These are phyloP conservation scores for Oscheius sp. DNA, from an alignment of 2,888 invertebrate genomes.

Conservation along the genomic window DNA sequence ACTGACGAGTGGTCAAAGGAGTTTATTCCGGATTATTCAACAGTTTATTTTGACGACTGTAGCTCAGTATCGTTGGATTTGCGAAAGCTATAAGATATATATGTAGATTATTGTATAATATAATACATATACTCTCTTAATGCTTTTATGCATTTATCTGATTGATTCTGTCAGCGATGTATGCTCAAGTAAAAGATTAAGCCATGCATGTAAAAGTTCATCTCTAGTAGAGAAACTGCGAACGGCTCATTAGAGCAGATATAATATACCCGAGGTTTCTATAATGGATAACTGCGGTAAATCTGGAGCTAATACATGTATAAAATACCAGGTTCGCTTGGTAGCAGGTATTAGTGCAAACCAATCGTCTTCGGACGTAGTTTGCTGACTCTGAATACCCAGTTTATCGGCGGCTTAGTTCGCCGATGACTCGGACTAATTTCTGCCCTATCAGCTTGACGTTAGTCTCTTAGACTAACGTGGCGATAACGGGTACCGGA, in stretches of 20 bases:
- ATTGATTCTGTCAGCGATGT: conserved; percentile 78
- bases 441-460: conserved; percentile 80
- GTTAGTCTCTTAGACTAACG: conserved; percentile 78
- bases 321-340: conserved; percentile 68
- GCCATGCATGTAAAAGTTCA: conserved; percentile 79
- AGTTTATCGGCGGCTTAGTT: conserved; percentile 71
- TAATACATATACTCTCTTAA: too few relatives aligned
- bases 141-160: conserved; percentile 71
- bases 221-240: conserved; percentile 70
- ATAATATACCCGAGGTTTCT: conserved; percentile 69
- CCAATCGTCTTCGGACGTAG: conserved; percentile 72
- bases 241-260: conserved; percentile 72
- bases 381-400: conserved; percentile 71
- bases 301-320: conserved; percentile 79
- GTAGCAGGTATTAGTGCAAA: conserved; percentile 76
- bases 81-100: conserved; percentile 80
- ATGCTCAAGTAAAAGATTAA: conserved; percentile 79
- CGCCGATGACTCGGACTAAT: conserved; percentile 73
- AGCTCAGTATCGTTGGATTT: too few relatives aligned
- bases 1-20: too few relatives aligned
- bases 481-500: conserved; percentile 79
- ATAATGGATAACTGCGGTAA: conserved; percentile 78
- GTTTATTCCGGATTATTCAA: too few relatives aligned
- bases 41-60: too few relatives aligned
- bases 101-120: conserved; percentile 75